These are phyloP conservation scores for Willowsia nigromaculata DNA, from an alignment of 2,888 invertebrate genomes.

Conservation along the genomic window DNA sequence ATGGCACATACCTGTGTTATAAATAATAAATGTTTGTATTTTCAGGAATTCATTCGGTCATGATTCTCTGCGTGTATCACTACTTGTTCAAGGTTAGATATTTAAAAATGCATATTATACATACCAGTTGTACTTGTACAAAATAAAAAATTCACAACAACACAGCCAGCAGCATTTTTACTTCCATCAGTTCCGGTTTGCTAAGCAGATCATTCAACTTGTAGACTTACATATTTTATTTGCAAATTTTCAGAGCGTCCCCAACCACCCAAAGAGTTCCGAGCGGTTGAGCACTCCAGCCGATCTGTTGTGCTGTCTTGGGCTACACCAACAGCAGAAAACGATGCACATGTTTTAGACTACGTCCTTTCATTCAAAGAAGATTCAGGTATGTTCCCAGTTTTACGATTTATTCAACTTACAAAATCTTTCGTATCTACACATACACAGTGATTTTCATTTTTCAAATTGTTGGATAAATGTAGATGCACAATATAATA, in stretches of 20 bases:
- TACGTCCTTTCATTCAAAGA: slow-evolving; percentile 85
- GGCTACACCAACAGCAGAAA: slow-evolving; percentile 80
- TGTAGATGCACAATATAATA: neutral
- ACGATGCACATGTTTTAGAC: slow-evolving; percentile 81
- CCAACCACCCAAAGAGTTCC: slow-evolving; percentile 84
- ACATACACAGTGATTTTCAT: neutral
- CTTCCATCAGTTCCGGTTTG: neutral
- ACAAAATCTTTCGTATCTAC: neutral
- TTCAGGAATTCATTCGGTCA: slow-evolving; percentile 84
- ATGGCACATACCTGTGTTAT: too few relatives aligned
- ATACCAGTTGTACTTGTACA: neutral
- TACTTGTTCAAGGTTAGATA: slow-evolving; percentile 81
- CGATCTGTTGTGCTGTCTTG: slow-evolving; percentile 83
- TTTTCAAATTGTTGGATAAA: neutral
- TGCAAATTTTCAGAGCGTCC: slow-evolving; percentile 82
- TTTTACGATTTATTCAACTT: neutral
- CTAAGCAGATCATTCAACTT: neutral
- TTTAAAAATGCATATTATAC: neutral
- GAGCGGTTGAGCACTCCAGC: slow-evolving; percentile 83
- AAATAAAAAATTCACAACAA: too few relatives aligned
- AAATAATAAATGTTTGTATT: neutral
- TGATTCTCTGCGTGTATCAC: slow-evolving; percentile 82
- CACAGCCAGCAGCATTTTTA: neutral
- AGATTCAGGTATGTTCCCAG: slow-evolving; percentile 81
- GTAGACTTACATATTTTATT: neutral